Evolutionary conservation across 2,888 invertebrate genomes (phyloP).

Genomic region (Vanessa cardui): DNA sequence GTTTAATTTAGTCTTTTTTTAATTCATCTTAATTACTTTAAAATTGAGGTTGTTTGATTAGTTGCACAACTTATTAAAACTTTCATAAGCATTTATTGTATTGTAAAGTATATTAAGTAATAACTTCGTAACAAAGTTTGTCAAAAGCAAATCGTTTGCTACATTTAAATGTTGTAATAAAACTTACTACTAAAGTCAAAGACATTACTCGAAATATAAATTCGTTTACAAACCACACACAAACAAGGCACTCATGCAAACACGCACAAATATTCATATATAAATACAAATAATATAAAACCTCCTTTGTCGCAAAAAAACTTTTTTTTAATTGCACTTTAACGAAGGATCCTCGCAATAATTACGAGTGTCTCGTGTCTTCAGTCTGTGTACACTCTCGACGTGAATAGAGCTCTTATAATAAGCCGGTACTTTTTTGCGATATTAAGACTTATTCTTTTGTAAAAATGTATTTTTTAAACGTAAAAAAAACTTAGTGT

Average conservation of each 20-base stretch:
- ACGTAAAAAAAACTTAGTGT: background rate
- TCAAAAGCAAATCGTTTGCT: no score
- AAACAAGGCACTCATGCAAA: background rate
- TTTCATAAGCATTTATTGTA: no score
- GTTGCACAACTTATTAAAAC: no score
- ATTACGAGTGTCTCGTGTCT: constrained; percentile 23
- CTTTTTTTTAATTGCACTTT: background rate
- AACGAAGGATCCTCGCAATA: constrained; percentile 20
- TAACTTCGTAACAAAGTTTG: no score
- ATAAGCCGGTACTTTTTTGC: background rate
- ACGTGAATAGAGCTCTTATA: constrained; percentile 9
- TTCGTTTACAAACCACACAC: background rate
- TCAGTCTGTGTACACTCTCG: constrained; percentile 14
- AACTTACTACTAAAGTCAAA: no score
- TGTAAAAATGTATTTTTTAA: background rate
- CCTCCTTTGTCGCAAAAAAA: background rate
- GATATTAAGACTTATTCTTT: background rate
- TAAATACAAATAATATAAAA: background rate
- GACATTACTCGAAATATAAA: no score
- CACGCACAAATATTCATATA: background rate
- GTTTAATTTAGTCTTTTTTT: no score
- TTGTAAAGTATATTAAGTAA: no score
- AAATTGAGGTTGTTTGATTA: no score
- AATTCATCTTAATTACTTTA: no score
- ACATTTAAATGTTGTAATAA: no score